Conservation (phyloP, 2,113 vertebrate genomes). For the Montifringilla adamsi region DNA sequence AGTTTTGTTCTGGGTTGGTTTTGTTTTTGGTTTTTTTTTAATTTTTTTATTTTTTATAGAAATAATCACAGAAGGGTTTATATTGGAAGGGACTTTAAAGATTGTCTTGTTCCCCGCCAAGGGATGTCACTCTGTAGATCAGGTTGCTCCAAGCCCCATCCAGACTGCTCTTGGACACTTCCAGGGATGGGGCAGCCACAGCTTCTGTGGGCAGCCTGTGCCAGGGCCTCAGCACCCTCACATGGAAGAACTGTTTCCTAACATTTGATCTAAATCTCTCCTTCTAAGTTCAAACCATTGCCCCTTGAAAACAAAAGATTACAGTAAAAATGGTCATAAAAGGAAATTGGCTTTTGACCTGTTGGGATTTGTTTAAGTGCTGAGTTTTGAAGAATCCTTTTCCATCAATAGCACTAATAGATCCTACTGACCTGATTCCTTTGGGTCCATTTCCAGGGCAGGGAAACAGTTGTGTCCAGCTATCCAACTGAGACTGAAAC, state of each 20-base stretch:
- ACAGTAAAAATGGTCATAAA: neutral
- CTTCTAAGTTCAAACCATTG: neutral
- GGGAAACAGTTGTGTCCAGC: neutral
- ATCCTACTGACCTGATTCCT: neutral
- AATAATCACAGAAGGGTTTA: neutral
- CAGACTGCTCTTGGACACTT: neutral
- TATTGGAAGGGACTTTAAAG: neutral
- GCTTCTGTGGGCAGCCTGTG: neutral
- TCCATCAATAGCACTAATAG: neutral
- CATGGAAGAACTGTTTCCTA: neutral
- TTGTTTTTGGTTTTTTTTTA: neutral
- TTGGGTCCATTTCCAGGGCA: neutral
- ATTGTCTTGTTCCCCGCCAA: neutral
- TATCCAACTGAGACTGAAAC: neutral
- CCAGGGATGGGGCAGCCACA: neutral
- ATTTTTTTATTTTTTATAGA: neutral
- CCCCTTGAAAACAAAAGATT: neutral
- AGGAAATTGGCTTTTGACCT: neutral
- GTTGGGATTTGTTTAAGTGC: neutral
- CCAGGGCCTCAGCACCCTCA: neutral
- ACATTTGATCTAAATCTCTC: neutral
- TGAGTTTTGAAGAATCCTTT: neutral
- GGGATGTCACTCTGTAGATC: neutral
- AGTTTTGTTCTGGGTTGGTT: accelerated
- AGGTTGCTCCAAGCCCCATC: neutral